Percentiles rank a stretch among this genome's conserved stretches.
phyloP scores from a whole-genome alignment of 2,113 vertebrate genomes.

The Isurus oxyrinchus region DNA sequence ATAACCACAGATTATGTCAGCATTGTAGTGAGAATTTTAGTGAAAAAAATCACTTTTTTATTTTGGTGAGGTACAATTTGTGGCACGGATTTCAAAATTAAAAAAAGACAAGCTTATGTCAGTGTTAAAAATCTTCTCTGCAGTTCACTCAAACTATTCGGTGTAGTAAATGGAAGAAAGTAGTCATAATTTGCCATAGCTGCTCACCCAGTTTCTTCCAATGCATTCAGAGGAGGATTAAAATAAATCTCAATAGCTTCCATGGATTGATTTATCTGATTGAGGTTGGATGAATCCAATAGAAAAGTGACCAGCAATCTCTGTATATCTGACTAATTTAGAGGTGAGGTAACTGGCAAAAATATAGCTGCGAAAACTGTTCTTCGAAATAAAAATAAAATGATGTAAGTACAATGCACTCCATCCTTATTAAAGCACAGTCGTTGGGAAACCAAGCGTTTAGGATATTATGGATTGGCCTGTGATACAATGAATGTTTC shows the following conservation, averaged over 20 bases:
- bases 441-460: background rate
- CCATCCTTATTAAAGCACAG: conserved; percentile 3
- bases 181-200: background rate
- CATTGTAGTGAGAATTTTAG: background rate
- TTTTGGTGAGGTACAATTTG: background rate
- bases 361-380: background rate
- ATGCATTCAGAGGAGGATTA: background rate
- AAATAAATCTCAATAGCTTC: background rate
- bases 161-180: background rate
- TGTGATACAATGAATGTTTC: conserved; percentile 8
- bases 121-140: background rate
- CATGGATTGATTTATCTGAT: conserved; percentile 23
- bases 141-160: background rate
- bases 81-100: background rate
- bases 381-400: background rate
- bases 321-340: background rate
- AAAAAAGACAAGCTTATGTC: background rate
- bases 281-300: background rate
- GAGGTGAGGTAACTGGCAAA: background rate
- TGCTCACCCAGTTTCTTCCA: background rate
- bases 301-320: background rate
- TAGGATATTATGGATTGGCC: conserved; percentile 25
- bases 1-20: background rate
- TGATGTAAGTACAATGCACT: background rate
- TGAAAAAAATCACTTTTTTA: background rate